phyloP scores from a whole-genome alignment of 2,113 vertebrate genomes.

The Delphinus delphis region DNA sequence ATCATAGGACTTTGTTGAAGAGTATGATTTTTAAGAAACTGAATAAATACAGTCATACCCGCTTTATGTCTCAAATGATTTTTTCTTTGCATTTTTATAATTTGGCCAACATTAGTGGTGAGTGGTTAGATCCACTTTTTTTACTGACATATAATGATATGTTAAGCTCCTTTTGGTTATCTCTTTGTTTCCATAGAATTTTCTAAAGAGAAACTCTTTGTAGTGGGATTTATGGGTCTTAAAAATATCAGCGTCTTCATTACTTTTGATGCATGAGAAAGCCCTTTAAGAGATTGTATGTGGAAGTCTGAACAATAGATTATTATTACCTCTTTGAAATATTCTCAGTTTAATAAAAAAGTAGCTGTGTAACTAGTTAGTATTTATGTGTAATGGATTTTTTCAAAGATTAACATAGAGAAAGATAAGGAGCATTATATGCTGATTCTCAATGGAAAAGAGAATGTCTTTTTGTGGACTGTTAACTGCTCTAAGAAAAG shows the following conservation, averaged over 20 bases:
- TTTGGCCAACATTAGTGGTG: background rate
- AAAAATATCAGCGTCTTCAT: background rate
- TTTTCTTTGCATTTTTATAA: constrained; percentile 40
- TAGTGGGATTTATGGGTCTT: background rate
- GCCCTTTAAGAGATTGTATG: background rate
- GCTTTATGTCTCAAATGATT: background rate
- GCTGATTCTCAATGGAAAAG: constrained; percentile 32
- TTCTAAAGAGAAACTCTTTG: constrained; percentile 13
- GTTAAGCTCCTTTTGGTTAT: background rate
- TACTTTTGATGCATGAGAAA: background rate
- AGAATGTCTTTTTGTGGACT: background rate
- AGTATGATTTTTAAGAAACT: background rate
- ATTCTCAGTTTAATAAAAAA: constrained; percentile 18
- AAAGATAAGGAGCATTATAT: background rate
- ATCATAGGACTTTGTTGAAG: constrained; percentile 7
- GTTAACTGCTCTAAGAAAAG: constrained; percentile 16
- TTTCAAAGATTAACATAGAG: background rate
- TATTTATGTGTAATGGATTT: background rate
- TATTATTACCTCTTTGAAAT: constrained; percentile 50
- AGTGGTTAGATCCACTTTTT: background rate
- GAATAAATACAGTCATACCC: background rate
- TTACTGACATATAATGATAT: background rate
- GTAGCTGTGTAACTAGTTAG: background rate
- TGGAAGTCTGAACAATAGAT: background rate
- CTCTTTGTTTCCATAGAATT: background rate